Evolutionary conservation across 2,113 vertebrate species (phyloP).

Genomic region (Orthonyx spaldingii): DNA sequence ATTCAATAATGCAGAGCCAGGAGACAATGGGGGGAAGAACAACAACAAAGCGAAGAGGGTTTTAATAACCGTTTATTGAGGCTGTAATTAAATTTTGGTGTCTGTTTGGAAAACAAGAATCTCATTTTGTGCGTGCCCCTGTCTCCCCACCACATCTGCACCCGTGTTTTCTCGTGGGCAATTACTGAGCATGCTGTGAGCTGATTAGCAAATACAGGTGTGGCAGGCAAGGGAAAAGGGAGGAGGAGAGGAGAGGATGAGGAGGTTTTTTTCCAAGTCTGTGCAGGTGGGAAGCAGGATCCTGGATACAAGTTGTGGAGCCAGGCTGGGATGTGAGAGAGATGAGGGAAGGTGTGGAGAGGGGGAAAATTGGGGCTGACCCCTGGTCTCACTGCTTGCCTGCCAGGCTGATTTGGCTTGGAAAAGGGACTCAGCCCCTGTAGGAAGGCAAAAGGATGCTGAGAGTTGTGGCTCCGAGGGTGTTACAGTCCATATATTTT

Average conservation of each 20-base stretch:
- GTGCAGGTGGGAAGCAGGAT: not conserved
- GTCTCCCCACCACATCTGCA: constrained; percentile 64
- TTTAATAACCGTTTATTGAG: constrained; percentile 77
- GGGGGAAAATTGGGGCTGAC: rapidly evolving
- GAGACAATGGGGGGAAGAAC: constrained; percentile 71
- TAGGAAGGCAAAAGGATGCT: not conserved
- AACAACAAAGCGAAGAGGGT: constrained; percentile 45
- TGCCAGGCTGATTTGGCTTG: not conserved
- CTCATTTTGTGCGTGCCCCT: constrained; percentile 67
- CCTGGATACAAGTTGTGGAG: not conserved
- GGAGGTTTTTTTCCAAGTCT: not conserved
- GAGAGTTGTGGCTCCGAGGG: not conserved
- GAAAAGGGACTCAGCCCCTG: not conserved
- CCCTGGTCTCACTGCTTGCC: not conserved
- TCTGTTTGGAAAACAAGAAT: constrained; percentile 81
- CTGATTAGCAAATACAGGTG: constrained; percentile 76
- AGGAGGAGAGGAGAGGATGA: not conserved
- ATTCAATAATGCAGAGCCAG: constrained; percentile 69
- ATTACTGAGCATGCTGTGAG: constrained; percentile 49
- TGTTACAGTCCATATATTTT: rapidly evolving
- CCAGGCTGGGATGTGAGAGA: rapidly evolving
- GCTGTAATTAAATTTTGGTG: constrained; percentile 77
- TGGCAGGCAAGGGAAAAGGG: not conserved
- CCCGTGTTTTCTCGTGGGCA: constrained; percentile 69
- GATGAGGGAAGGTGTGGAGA: not conserved